A percentile compares a stretch with the other conserved stretches of the same genome.
These are phyloP conservation scores for Sussaba pulchella DNA, from an alignment of 2,888 invertebrate genomes.

Conservation along the genomic window DNA sequence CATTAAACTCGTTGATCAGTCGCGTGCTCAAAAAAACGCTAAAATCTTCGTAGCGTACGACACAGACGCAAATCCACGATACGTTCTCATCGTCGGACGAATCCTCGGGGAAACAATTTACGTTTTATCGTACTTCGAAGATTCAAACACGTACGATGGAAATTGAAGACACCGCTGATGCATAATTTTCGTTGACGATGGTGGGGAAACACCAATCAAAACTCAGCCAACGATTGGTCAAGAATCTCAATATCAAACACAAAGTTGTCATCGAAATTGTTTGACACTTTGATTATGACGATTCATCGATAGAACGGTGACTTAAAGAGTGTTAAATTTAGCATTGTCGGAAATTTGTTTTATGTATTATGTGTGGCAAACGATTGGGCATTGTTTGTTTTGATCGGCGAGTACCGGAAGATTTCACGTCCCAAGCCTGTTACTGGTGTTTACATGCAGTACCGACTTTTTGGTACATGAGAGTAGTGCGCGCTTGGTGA, in stretches of 20 bases:
- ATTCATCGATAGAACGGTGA: neutral
- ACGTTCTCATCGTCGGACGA: neutral
- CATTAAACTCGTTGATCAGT: slow-evolving; percentile 4
- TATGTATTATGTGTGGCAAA: neutral
- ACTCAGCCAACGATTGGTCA: slow-evolving; percentile 19
- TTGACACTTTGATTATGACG: neutral
- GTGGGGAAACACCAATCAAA: slow-evolving; percentile 38
- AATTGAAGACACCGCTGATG: slow-evolving; percentile 47
- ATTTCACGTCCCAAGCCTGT: too few relatives aligned
- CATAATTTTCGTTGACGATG: slow-evolving; percentile 17
- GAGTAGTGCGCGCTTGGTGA: too few relatives aligned
- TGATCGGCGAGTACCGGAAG: too few relatives aligned
- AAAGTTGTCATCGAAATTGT: neutral
- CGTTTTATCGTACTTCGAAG: neutral
- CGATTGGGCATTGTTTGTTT: neutral
- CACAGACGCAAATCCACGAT: neutral
- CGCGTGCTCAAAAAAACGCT: slow-evolving; percentile 11
- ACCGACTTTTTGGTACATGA: too few relatives aligned
- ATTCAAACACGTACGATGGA: slow-evolving; percentile 58
- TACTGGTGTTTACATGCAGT: too few relatives aligned
- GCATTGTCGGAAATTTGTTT: neutral
- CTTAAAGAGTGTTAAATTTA: neutral
- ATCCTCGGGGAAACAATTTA: neutral
- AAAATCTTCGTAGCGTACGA: slow-evolving; percentile 28
- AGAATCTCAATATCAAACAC: neutral